Base-by-base conservation (phyloP, 1,140 invertebrate genomes). In the Leptinotarsa defecta region DNA sequence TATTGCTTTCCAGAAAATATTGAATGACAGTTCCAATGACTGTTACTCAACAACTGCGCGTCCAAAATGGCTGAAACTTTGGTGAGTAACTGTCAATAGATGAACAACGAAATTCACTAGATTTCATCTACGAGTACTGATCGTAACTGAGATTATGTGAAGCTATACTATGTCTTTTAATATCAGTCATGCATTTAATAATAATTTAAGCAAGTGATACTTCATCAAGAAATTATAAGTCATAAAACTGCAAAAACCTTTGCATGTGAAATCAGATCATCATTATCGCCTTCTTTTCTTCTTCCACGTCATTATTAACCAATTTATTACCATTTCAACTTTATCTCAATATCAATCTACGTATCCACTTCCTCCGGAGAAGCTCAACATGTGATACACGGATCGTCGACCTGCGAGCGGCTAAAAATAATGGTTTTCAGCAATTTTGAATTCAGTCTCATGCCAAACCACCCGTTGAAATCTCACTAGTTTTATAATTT, bases 371-470 rank as follows among this genome's bases (percentile, higher is more conserved):
- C 52, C 52, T 57, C 6, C 13, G 52, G 52, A 57, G n/a, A 19
- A 57, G 52, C 52, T 57, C 52, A 57, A 57, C 52, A 57, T 19
- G 52, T 57, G 52, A 57, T 17, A 57, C 4, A 57, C 34, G 52
- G 52, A 57, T 57, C 52, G 52, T 57, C 52, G 52, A 57, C 52
- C 52, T 57, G 52, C n/a, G 52, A 57, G n/a, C n/a, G 52, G 52
- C 52, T 57, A 57, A 57, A 57, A 57, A 57, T 57, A 57, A 57
- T 57, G n/a, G 15, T 57, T 57, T 57, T 57, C 52, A 57, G 52
- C 6, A 57, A 57, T 57, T 57, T 57, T 57, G 52, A 57, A 57
- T 57, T 57, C 52, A 57, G 52, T 57, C 52, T 57, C 52, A 57
- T 57, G 52, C 52, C 52, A 57, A 57, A 57, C 52, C 52, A 57